phyloP scores from a whole-genome alignment of 2,797 vertebrate genomes.

The Melanotaenia nigrans region DNA sequence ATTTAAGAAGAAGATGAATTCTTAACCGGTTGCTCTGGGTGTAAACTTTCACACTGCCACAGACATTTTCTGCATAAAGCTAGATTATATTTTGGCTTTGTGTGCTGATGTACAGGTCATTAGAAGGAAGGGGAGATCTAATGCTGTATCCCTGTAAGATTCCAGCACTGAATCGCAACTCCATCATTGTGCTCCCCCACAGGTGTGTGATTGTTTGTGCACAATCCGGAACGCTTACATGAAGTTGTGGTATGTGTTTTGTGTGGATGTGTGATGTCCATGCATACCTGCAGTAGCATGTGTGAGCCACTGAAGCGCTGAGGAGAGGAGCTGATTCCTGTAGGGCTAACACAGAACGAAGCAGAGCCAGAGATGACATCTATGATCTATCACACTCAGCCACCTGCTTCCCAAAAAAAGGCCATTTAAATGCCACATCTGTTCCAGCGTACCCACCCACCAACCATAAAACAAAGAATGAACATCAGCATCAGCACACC shows the following conservation, averaged over 20 bases:
- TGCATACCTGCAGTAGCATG: background rate
- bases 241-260: background rate
- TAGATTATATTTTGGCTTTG: conserved; percentile 28
- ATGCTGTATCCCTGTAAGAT: conserved; percentile 39
- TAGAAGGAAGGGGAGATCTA: conserved; percentile 60
- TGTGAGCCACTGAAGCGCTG: conserved; percentile 19
- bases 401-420: conserved; percentile 79
- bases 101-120: conserved; percentile 58
- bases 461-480: conserved; percentile 37
- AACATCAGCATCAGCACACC: conserved; percentile 13
- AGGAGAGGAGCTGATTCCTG: conserved; percentile 58
- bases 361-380: conserved; percentile 69
- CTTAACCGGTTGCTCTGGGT: background rate
- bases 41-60: background rate
- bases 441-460: conserved; percentile 53
- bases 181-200: conserved; percentile 48
- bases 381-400: conserved; percentile 81
- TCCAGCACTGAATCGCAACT: conserved; percentile 44
- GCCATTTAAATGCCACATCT: conserved; percentile 81
- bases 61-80: conserved; percentile 56
- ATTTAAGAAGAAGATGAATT: conserved; percentile 14
- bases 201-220: conserved; percentile 1
- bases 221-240: conserved; percentile 16
- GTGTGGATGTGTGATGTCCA: conserved; percentile 3
- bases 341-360: conserved; percentile 66